Conservation (phyloP, 2,888 invertebrate genomes). For the Ceraclea dissimilis region DNA sequence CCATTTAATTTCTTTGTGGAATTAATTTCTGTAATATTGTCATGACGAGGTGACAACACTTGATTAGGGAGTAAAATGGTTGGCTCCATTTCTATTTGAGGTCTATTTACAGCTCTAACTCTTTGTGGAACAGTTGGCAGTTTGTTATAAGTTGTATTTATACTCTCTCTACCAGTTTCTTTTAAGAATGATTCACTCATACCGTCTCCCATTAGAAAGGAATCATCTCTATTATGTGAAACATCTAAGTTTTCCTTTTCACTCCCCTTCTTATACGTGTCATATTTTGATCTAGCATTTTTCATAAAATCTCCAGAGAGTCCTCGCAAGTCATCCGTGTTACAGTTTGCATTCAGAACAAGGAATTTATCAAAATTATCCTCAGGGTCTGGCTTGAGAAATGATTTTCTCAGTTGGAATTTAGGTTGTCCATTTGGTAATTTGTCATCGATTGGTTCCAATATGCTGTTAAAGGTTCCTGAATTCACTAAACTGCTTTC, state of each 20-base stretch:
- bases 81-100: slow-evolving; percentile 34
- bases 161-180: slow-evolving; percentile 28
- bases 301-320: slow-evolving; percentile 20
- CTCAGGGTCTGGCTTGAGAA: slow-evolving; percentile 22
- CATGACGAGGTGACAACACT: slow-evolving; percentile 25
- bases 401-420: slow-evolving; percentile 24
- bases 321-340: slow-evolving; percentile 23
- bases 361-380: slow-evolving; percentile 21
- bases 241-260: slow-evolving; percentile 41
- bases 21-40: slow-evolving; percentile 5
- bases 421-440: slow-evolving; percentile 22
- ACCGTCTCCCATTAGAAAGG: slow-evolving; percentile 35
- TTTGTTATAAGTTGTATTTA: slow-evolving; percentile 42
- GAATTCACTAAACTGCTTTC: slow-evolving; percentile 25
- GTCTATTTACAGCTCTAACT: slow-evolving; percentile 11
- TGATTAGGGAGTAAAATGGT: slow-evolving; percentile 43
- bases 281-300: slow-evolving; percentile 9
- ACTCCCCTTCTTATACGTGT: slow-evolving; percentile 30
- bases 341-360: slow-evolving; percentile 22
- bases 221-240: slow-evolving; percentile 39
- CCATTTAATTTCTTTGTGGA: slow-evolving; percentile 27
- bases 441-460: slow-evolving; percentile 22
- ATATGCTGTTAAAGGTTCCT: slow-evolving; percentile 21
- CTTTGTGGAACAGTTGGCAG: slow-evolving; percentile 23
- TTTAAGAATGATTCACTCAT: slow-evolving; percentile 33